Conservation (phyloP, 1,140 invertebrate species). For the Mesaphorura yosii region DNA sequence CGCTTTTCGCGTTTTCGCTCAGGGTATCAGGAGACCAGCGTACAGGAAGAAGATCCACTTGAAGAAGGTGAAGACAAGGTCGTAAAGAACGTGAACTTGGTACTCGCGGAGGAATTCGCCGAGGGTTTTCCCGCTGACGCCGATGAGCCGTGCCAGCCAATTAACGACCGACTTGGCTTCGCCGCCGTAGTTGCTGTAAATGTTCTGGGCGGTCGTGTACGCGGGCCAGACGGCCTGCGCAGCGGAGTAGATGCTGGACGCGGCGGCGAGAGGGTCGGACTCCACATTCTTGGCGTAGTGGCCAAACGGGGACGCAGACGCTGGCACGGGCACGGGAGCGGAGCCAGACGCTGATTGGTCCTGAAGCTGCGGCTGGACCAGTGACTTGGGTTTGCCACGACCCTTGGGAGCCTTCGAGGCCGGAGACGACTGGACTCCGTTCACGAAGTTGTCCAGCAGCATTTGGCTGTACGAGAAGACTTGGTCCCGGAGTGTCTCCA, state of each 20-base stretch:
- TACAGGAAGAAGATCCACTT: conserved; percentile 32
- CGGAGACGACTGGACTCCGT: too few species aligned
- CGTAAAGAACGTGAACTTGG: conserved; percentile 31
- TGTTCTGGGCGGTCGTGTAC: not conserved
- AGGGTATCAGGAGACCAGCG: conserved; percentile 29
- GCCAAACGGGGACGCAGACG: too few species aligned
- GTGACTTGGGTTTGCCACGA: not conserved
- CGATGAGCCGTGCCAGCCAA: conserved; percentile 27
- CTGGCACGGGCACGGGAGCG: too few species aligned
- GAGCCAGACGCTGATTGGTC: not conserved
- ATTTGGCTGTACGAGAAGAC: conserved; percentile 13
- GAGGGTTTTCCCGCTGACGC: conserved; percentile 29
- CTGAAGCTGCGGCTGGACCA: not conserved
- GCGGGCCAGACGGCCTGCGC: not conserved
- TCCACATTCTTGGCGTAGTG: too few species aligned
- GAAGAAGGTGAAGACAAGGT: conserved; percentile 31
- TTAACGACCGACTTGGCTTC: too few species aligned
- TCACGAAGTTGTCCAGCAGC: conserved; percentile 13
- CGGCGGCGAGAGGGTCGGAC: conserved; percentile 3
- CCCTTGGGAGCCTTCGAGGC: not conserved
- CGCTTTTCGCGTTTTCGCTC: not conserved
- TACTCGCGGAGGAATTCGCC: conserved; percentile 31
- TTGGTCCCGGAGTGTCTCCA: not conserved
- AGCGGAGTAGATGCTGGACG: not conserved
- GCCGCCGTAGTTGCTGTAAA: conserved; percentile 3